Base-by-base conservation (phyloP, 2,888 invertebrate species). In the Catocala fraxini region DNA sequence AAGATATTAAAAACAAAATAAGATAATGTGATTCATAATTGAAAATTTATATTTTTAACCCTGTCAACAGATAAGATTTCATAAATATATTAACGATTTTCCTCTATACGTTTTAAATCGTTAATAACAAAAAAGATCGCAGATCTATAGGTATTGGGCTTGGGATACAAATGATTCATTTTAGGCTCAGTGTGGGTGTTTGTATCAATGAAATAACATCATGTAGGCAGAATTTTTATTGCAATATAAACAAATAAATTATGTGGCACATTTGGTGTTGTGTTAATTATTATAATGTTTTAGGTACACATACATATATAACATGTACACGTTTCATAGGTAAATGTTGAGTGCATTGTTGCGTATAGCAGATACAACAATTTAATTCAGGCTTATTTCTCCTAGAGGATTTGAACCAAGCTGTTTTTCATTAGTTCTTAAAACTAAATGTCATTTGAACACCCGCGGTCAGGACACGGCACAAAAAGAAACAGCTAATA, bases 161-260 rank as follows among this genome's bases (percentile, higher is more conserved):
- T 69, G 68, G 66, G 70, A 67, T 65, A 48, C 65, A 70, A 70
- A 72, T 83, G 79, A 82, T 77, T 83, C 80, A 81, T 62, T 57
- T 62, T 71, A 56, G 71, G 68, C 59, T 55, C 46, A 57, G 67
- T 67, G 82, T 82, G 74, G 83, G 83, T 67, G 83, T 75, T 47
- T 39, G 58, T 68, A 66, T 71, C 68, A 75, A 74, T 70, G 64
- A 57, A 68, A 68, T 62, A 70, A 61, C 59, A 61, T 56, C 53
- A 73, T 70, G 78, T 73, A 74, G 75, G 78, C 61, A 72, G 77
- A 63, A 56, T 56, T 70, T 71, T 71, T 75, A 75, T 73, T 68
- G 68, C 68, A 71, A 66, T 51, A 60, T 63, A 67, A 67, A 67
- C 62, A 74, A 64, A 77, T 69, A 71, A 75, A 75, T 74, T 62